Percentiles rank a stretch among this genome's conserved stretches.
These are phyloP conservation scores for Clunio marinus DNA, from an alignment of 2,888 invertebrate species.

Conservation along the genomic window DNA sequence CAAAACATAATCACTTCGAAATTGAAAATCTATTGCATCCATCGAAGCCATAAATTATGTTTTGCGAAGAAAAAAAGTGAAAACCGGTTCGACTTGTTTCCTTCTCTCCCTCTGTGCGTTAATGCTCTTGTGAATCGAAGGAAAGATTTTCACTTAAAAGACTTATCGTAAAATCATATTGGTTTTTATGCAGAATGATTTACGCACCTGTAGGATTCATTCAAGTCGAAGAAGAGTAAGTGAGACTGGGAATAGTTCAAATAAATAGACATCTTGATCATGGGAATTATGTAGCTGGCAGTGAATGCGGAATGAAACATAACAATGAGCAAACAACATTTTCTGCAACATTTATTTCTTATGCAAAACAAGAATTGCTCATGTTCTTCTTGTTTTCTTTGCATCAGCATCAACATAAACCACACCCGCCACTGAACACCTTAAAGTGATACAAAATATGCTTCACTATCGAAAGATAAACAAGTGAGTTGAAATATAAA, in stretches of 20 bases:
- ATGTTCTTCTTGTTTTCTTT: no score
- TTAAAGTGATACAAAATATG: neutral
- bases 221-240: neutral
- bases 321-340: no score
- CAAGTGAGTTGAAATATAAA: conserved; percentile 7
- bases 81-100: conserved; percentile 31
- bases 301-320: no score
- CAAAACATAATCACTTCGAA: neutral
- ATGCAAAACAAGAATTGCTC: no score
- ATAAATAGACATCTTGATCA: neutral
- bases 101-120: neutral
- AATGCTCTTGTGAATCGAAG: neutral
- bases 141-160: neutral
- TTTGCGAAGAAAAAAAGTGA: neutral
- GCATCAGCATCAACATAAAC: no score
- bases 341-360: no score
- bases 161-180: neutral
- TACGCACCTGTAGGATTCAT: conserved; percentile 35
- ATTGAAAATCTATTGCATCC: conserved; percentile 34
- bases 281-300: neutral
- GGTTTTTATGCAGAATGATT: conserved; percentile 23
- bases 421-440: neutral
- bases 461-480: conserved; percentile 2
- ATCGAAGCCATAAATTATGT: conserved; percentile 28
- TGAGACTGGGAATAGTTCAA: no score